phyloP scores from a whole-genome alignment of 2,797 vertebrate species.

The Echeneis naucrates region DNA sequence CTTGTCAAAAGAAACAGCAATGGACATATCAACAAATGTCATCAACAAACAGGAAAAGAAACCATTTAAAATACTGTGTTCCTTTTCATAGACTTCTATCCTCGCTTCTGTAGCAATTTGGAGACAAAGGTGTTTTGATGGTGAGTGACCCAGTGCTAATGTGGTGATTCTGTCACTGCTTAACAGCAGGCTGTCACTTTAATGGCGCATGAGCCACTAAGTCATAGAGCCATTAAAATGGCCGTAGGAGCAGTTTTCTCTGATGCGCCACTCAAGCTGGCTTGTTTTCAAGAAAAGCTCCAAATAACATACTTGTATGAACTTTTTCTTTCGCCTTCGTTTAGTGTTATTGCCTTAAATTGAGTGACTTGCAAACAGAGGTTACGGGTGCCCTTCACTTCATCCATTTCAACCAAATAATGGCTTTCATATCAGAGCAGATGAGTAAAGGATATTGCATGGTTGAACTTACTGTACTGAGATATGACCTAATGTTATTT shows the following conservation, averaged over 20 bases:
- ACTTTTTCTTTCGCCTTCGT: constrained; percentile 5
- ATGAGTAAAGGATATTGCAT: constrained; percentile 30
- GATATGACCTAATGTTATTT: constrained; percentile 50
- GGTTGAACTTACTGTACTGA: constrained; percentile 29
- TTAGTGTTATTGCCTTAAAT: constrained; percentile 39
- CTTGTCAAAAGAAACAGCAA: constrained; percentile 39
- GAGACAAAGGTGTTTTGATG: constrained; percentile 57
- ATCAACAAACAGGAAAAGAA: constrained; percentile 28
- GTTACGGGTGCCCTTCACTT: constrained; percentile 5
- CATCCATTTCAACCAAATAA: constrained; percentile 36
- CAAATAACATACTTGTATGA: constrained; percentile 31
- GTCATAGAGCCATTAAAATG: constrained; percentile 58
- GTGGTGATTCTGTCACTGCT: constrained; percentile 71
- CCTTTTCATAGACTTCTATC: constrained; percentile 23
- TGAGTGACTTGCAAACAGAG: constrained; percentile 37
- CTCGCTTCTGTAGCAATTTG: constrained; percentile 63
- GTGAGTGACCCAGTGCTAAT: constrained; percentile 71
- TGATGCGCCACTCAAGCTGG: constrained; percentile 25
- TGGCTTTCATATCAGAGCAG: constrained; percentile 32
- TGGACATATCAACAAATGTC: constrained; percentile 18
- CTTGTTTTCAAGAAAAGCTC: constrained; percentile 32
- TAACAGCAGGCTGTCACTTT: constrained; percentile 74
- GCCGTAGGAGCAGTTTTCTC: constrained; percentile 49
- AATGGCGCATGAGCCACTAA: constrained; percentile 70
- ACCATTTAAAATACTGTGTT: constrained; percentile 41